A percentile compares a stretch with the other conserved stretches of the same genome.
Conservation (phyloP, 2,797 vertebrate species). For the Dromococcyx pavoninus region DNA sequence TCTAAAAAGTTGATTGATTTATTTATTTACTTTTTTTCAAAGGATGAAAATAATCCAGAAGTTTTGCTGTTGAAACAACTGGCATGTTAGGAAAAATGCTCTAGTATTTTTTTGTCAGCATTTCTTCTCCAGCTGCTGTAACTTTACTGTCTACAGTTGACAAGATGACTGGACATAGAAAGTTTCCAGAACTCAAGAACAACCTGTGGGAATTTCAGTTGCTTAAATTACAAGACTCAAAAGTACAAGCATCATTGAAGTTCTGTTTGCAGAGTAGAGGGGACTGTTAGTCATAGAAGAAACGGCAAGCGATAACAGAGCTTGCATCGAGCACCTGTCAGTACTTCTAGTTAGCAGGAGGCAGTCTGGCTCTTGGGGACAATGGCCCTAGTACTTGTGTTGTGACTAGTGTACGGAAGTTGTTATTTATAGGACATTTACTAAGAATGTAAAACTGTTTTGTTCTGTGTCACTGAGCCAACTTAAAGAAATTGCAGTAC, state of each 20-base stretch:
- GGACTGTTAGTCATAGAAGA: constrained; percentile 1
- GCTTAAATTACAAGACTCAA: constrained; percentile 35
- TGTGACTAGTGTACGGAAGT: not conserved
- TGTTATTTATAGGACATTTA: constrained; percentile 6
- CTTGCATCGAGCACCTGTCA: not conserved
- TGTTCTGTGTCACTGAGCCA: not conserved
- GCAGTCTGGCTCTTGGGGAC: not conserved
- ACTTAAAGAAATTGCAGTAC: not conserved
- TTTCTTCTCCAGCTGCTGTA: constrained; percentile 50
- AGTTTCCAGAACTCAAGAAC: constrained; percentile 30
- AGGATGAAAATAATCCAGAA: not conserved
- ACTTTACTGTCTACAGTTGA: constrained; percentile 26
- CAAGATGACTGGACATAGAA: constrained; percentile 26
- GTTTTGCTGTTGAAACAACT: not conserved
- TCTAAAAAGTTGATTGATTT: not conserved
- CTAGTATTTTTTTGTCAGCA: not conserved
- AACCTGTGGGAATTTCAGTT: constrained; percentile 38
- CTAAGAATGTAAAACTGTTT: constrained; percentile 10
- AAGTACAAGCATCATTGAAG: not conserved
- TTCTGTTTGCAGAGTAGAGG: not conserved
- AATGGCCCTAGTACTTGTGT: not conserved
- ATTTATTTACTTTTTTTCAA: not conserved
- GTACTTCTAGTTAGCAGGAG: not conserved
- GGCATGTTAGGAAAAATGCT: not conserved
- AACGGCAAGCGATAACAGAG: not conserved